Conservation (phyloP, 1,140 invertebrate genomes). For the Bactericera cockerelli region DNA sequence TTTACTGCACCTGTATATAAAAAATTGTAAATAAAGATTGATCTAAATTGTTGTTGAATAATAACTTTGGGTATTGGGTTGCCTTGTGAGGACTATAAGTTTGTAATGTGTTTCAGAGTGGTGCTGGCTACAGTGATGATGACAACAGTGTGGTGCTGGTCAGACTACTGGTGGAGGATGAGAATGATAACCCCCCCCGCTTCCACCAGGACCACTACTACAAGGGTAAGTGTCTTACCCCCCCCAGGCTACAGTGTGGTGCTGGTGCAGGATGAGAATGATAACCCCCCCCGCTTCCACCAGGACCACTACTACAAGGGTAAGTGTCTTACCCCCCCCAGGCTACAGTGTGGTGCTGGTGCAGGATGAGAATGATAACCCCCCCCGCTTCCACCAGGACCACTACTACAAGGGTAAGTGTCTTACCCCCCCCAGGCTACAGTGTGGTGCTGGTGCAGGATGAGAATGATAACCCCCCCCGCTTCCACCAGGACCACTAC, state of each 20-base stretch:
- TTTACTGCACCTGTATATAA: no score
- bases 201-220: conserved; percentile 61
- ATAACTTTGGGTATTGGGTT: no score
- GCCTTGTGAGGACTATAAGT: no score
- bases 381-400: conserved; percentile 53
- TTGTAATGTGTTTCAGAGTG: no score
- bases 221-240: conserved; percentile 38
- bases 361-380: conserved; percentile 74
- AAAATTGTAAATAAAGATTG: no score
- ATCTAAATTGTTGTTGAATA: no score
- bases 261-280: conserved; percentile 67
- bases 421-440: no score
- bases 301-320: conserved; percentile 58
- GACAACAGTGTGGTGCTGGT: conserved; percentile 51
- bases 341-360: conserved; percentile 51
- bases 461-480: conserved; percentile 71
- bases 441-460: conserved; percentile 59
- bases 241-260: conserved; percentile 49
- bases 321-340: no score
- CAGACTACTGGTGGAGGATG: conserved; percentile 55
- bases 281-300: conserved; percentile 64
- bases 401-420: conserved; percentile 52
- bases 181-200: conserved; percentile 70
- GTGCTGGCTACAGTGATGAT: conserved; percentile 34
- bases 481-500: conserved; percentile 54